Conservation (phyloP, 2,113 vertebrate genomes). For the Mesitornis unicolor region DNA sequence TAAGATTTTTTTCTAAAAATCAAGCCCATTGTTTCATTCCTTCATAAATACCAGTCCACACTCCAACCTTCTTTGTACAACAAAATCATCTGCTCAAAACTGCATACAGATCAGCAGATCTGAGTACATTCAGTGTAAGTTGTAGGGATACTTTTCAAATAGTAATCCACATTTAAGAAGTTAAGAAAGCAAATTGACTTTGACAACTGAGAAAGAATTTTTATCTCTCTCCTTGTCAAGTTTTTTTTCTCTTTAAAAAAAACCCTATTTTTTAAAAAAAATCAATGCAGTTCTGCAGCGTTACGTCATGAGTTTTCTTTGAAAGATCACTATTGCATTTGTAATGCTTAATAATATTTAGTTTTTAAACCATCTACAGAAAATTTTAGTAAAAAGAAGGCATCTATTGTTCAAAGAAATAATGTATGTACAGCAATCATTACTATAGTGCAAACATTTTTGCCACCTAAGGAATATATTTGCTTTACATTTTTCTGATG, state of each 20-base stretch:
- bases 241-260: not conserved
- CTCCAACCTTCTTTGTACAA: not conserved
- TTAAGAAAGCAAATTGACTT: not conserved
- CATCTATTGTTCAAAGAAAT: not conserved
- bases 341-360: not conserved
- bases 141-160: not conserved
- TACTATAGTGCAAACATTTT: not conserved
- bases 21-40: not conserved
- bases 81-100: not conserved
- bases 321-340: not conserved
- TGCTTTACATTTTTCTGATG: not conserved
- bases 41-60: not conserved
- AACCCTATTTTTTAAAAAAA: not conserved
- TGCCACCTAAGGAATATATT: not conserved
- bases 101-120: not conserved
- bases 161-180: not conserved
- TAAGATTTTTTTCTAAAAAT: not conserved
- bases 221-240: not conserved
- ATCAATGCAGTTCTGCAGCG: accelerated
- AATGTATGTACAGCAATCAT: not conserved
- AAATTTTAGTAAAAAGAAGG: not conserved
- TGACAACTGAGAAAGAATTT: not conserved
- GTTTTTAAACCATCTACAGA: not conserved
- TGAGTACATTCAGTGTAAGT: not conserved
- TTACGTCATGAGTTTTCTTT: not conserved